These are phyloP conservation scores for Chondrilla cf. caribensis DNA, from an alignment of 37 sponge, comb jelly and placozoan species.

Conservation along the genomic window DNA sequence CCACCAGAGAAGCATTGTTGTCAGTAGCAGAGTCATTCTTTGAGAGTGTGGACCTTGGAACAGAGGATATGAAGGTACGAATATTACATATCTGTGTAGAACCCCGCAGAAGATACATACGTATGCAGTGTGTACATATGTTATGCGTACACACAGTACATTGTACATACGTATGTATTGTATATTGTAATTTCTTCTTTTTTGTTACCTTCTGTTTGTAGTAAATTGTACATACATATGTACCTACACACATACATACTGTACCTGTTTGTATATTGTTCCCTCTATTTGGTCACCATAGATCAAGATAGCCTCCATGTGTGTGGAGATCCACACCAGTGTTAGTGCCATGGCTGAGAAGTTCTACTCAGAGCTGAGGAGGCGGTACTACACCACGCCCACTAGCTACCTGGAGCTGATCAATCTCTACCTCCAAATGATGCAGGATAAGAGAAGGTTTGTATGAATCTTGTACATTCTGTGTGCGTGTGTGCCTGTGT, in stretches of 20 bases:
- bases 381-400: slow-evolving; percentile 98
- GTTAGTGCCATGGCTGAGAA: slow-evolving; percentile 87
- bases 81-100: neutral
- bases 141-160: no score
- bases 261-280: neutral
- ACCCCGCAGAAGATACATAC: neutral
- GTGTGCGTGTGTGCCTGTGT: no score
- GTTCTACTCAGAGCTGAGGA: slow-evolving; percentile 89
- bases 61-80: slow-evolving; percentile 81
- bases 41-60: slow-evolving; percentile 88
- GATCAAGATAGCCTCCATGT: slow-evolving; percentile 78
- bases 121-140: no score
- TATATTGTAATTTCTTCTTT: no score
- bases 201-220: no score
- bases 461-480: neutral
- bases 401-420: slow-evolving; percentile 98
- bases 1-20: slow-evolving; percentile 83
- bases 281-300: neutral
- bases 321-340: slow-evolving; percentile 95
- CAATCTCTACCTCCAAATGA: slow-evolving; percentile 90
- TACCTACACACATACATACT: neutral
- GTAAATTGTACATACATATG: no score
- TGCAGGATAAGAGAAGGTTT: slow-evolving; percentile 89
- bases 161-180: no score
- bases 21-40: slow-evolving; percentile 95